Evolutionary conservation across 2,888 invertebrate species (phyloP), one percentile per base, ranked within the genome.

Genomic region (Cylindroiulus punctatus): DNA sequence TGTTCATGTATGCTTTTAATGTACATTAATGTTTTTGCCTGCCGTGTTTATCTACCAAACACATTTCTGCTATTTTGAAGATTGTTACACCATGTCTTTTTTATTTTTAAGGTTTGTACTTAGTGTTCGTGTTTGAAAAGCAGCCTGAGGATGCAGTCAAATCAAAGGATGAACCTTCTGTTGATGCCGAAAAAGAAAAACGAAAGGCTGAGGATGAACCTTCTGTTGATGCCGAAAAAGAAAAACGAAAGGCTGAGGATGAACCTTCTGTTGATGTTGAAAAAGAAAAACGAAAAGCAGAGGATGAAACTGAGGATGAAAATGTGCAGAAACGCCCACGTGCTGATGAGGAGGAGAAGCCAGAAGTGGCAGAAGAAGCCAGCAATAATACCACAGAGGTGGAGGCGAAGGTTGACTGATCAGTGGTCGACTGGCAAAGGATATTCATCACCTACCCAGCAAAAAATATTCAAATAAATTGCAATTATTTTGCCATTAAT

Each of bases 91-190:
- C 19, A 82, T 57, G 26, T 86, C 84, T 86, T 87, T 81, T 32
- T 81, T 84, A 65, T 90, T 88, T 94, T 94, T 88, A 91, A 95
- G 95, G 95, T 86, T 91, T 97, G 57, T 97, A 97, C 90, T 92
- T 95, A 90, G 94, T 95, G 12, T 96, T 96, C 92, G 95, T 94
- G 85, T 97, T 97, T 90, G 94, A 94, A 91, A 97, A 97, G 88
- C 81, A 30, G 81, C 81, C 81, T 19, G 81, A 81, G 32, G 81
- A 81, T 1, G 26, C 32, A 36, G 7, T 17, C 22, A 17, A 30
- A 81, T 81, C 81, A 81, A 81, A 81, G 5, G 32, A n/a, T 5
- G 81, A 26, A 30, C 14, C 26, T 17, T 30, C 40, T 26, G 81
- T 17, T 4, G 81, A 81, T 22, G n/a, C 22, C n/a, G 40, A 19